Base-by-base conservation (phyloP, 2,888 invertebrate genomes). In the Neocrepidodera transversa region DNA sequence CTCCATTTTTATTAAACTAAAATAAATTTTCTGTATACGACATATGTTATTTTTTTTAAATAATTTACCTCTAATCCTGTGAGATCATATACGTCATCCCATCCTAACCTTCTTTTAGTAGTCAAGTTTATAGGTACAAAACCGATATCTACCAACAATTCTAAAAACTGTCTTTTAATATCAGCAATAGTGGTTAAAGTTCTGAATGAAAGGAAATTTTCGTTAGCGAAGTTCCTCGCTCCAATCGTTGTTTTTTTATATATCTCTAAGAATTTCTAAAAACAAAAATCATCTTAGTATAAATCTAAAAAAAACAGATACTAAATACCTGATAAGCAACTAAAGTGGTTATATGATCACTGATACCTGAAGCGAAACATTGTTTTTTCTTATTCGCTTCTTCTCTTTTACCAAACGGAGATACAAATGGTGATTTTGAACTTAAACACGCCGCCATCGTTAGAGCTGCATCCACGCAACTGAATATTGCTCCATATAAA, bases 401-500 rank as follows among this genome's bases (percentile, higher is more conserved):
- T 0, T 86, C 81, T 74, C 86, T 85, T 69, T 90, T 90, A 13
- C 86, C 88, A 72, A 91, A 89, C 0, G 92, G 91, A 36, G 87
- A 83, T 0, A 89, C 84, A 74, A 93, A 92, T 0, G 92, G 92
- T 49, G 87, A 89, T 74, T 91, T 92, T 73, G 90, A 87, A 68
- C 91, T 91, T 32, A 93, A 80, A 76, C 88, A 90, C 1, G 92
- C 92, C 0, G 92, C 95, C 75, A 97, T 92, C 2, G 95, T 96
- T 1, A 97, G 82, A 0, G 95, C 90, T 0, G 96, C 93, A 80
- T 96, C 94, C 26, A 97, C 84, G 76, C 97, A 97, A 68, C 91
- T 90, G 76, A 97, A 92, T 62, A 97, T 92, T 8, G 96, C 91
- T 0, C 96, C 94, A 71, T 92, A 93, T 5, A 97, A 78, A 83